These are phyloP conservation scores for Phymatocera aterrima DNA, from an alignment of 2,888 invertebrate species.

Conservation along the genomic window DNA sequence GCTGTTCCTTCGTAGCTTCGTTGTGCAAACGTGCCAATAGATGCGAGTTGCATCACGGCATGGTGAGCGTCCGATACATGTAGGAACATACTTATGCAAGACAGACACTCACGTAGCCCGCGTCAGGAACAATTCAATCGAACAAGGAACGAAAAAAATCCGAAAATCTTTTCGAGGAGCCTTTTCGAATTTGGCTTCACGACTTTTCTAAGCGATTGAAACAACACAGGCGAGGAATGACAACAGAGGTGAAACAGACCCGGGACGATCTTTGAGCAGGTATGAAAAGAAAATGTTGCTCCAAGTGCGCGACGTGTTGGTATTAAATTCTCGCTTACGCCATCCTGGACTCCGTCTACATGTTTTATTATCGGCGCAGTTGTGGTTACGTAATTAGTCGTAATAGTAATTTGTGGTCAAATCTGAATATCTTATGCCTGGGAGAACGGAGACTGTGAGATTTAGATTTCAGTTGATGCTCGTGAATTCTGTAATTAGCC, in stretches of 20 bases:
- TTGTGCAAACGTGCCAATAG: constrained; percentile 44
- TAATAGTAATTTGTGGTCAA: constrained; percentile 6
- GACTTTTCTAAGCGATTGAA: no score
- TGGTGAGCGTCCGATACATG: constrained; percentile 1
- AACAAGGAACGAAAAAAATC: no score
- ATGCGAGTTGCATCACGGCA: constrained; percentile 39
- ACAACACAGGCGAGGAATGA: no score
- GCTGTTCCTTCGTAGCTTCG: constrained; percentile 38
- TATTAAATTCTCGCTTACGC: neutral
- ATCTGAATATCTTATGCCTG: constrained; percentile 22
- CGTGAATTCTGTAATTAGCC: neutral
- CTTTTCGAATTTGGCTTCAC: no score
- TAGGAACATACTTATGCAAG: no score
- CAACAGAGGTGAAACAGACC: no score
- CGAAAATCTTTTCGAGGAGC: no score
- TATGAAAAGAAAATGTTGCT: neutral
- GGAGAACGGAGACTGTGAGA: constrained; percentile 2
- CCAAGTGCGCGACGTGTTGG: neutral
- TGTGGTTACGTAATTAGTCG: constrained; percentile 19
- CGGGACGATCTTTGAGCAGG: no score
- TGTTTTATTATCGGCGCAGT: neutral
- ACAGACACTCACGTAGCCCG: no score
- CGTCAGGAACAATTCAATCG: no score
- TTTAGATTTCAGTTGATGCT: neutral
- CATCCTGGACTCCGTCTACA: neutral